phyloP scores from a whole-genome alignment of 2,888 invertebrate species.

The Leptopilina myrica region DNA sequence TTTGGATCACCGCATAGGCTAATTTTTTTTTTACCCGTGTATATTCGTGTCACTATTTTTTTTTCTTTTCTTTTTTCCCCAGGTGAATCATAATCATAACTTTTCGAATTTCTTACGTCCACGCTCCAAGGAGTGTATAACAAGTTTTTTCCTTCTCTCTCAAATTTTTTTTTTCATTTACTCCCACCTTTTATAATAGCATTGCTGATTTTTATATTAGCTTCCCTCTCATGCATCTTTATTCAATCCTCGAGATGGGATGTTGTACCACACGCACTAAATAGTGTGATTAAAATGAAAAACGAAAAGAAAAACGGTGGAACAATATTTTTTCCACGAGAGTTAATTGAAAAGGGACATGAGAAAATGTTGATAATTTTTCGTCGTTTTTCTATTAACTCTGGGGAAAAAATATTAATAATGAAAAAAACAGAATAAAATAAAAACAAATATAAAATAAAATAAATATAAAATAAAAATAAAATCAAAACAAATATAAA shows the following conservation, averaged over 20 bases:
- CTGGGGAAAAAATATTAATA: too few relatives aligned
- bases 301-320: too few relatives aligned
- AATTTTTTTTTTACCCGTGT: neutral
- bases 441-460: too few relatives aligned
- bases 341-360: too few relatives aligned
- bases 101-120: slow-evolving; percentile 2
- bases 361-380: too few relatives aligned
- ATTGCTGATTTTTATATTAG: slow-evolving; percentile 5
- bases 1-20: slow-evolving; percentile 6
- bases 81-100: slow-evolving; percentile 9
- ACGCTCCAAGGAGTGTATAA: slow-evolving; percentile 2
- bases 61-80: neutral
- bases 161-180: neutral
- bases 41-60: neutral
- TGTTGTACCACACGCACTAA: neutral
- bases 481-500: too few relatives aligned
- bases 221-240: neutral
- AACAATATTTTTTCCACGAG: too few relatives aligned
- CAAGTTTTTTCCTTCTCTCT: slow-evolving; percentile 10
- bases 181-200: neutral
- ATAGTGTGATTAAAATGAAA: neutral
- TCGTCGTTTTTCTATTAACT: too few relatives aligned
- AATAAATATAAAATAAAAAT: too few relatives aligned
- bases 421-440: too few relatives aligned
- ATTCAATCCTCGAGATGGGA: neutral